Evolutionary conservation across 2,888 invertebrate species (phyloP), one percentile per base, ranked within the genome.

Genomic region (Molanna angustata): DNA sequence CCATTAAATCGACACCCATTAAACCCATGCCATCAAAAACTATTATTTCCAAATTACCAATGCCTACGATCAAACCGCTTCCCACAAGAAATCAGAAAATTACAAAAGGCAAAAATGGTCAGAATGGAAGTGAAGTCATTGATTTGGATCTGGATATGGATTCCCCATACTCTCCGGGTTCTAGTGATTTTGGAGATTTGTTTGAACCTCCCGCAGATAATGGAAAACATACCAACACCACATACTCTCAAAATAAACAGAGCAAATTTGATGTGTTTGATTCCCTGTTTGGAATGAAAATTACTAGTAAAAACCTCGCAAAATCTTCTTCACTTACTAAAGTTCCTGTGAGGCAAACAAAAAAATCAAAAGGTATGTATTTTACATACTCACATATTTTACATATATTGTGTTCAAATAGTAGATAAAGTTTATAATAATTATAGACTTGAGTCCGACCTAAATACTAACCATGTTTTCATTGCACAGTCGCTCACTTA

Each of bases 131-230:
- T 41, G 74, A 75, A 60, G 61, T 64, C 1, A 73, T 74, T 32
- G 85, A 85, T 61, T 78, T 79, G 42, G 80, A 80, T 60, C 79
- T 84, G 70, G 88, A 88, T 61, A 82, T 86, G 67, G 86, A 86
- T 61, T 91, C 92, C 17, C 94, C 93, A 0, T 92, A 93, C 73
- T 91, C 91, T 43, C 92, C 92, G 0, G 91, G 89, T 40, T 90
- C 90, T n/a, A 88, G 86, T 63, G 88, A 92, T 69, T 90, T 89
- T 66, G 90, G 91, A 63, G 91, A 92, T 68, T 78, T 92, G 59
- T 92, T 92, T 72, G 87, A 88, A 69, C 91, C 91, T 45, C 90
- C 88, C 18, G 68, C 76, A 56, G 60, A 58, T 62, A 41, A 63
- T 37, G 58, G 62, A 31, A 66, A 65, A 51, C 62, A 58, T 45